phyloP scores from a whole-genome alignment of 2,888 invertebrate species.

The Aphidoletes aphidimyza region DNA sequence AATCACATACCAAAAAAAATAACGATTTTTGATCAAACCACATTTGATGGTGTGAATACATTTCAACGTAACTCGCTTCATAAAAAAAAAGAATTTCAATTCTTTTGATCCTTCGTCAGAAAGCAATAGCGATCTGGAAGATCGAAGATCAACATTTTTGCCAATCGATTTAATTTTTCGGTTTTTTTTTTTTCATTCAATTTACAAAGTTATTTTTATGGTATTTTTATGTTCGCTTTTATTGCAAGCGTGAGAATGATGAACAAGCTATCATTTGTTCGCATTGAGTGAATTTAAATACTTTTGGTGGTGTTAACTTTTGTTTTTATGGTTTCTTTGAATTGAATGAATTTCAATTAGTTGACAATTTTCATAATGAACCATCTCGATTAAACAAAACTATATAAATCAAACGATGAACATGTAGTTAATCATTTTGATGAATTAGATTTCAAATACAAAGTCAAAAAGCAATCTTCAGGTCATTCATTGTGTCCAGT shows the following conservation, averaged over 20 bases:
- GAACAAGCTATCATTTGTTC: background rate
- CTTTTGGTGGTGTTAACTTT: background rate
- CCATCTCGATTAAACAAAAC: no score
- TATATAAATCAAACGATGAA: no score
- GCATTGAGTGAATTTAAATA: background rate
- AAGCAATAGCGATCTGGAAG: no score
- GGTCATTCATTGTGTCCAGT: background rate
- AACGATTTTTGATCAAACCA: background rate
- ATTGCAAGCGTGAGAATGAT: background rate
- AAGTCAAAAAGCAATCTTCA: background rate
- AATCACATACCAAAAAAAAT: background rate
- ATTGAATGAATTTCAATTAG: background rate
- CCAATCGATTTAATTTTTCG: background rate
- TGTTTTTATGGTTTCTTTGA: background rate
- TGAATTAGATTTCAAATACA: background rate
- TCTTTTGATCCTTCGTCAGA: no score
- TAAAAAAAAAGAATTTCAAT: no score
- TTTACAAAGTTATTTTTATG: background rate
- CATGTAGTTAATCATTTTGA: constrained; percentile 34
- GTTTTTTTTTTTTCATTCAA: background rate
- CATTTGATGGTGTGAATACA: no score
- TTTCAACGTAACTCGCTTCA: no score
- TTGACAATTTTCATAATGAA: background rate
- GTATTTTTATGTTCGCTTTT: background rate
- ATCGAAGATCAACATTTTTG: no score